phyloP scores from a whole-genome alignment of 2,888 invertebrate genomes.

The Lagria hirta region DNA sequence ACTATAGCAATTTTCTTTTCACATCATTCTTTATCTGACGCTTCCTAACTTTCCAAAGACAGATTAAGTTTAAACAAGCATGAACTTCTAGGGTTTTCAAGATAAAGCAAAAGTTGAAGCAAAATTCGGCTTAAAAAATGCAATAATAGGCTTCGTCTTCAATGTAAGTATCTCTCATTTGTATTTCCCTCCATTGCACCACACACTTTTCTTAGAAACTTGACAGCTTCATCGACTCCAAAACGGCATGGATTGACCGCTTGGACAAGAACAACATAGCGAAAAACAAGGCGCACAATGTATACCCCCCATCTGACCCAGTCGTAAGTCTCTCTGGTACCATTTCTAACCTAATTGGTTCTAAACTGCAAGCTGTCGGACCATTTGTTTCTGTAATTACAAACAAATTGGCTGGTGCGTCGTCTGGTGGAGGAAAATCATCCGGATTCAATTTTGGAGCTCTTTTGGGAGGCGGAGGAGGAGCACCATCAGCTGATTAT shows the following conservation, averaged over 20 bases:
- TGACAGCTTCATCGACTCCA: constrained; percentile 78
- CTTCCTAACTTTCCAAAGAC: too few relatives aligned
- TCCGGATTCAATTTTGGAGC: constrained; percentile 61
- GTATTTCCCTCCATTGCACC: background rate
- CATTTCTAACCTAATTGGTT: constrained; percentile 69
- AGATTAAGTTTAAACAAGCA: too few relatives aligned
- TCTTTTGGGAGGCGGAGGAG: constrained; percentile 51
- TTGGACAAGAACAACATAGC: constrained; percentile 73
- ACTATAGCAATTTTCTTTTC: too few relatives aligned
- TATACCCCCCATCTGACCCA: constrained; percentile 61
- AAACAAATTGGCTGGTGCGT: constrained; percentile 63
- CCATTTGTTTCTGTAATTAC: constrained; percentile 66
- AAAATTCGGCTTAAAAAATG: constrained; percentile 75
- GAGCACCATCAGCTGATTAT: constrained; percentile 8
- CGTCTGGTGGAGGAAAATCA: constrained; percentile 56
- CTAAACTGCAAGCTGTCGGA: constrained; percentile 59
- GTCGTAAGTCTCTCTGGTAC: constrained; percentile 62
- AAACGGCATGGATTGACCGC: constrained; percentile 69
- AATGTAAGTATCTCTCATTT: constrained; percentile 65
- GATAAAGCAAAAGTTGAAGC: constrained; percentile 77
- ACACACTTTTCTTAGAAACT: constrained; percentile 63
- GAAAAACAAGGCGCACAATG: constrained; percentile 74
- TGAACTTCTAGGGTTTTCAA: constrained; percentile 16
- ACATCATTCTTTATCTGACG: too few relatives aligned
- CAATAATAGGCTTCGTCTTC: constrained; percentile 79